A percentile compares a stretch with the other conserved stretches of the same genome.
Conservation (phyloP, 2,113 vertebrate genomes). For the Bambusicola thoracicus region DNA sequence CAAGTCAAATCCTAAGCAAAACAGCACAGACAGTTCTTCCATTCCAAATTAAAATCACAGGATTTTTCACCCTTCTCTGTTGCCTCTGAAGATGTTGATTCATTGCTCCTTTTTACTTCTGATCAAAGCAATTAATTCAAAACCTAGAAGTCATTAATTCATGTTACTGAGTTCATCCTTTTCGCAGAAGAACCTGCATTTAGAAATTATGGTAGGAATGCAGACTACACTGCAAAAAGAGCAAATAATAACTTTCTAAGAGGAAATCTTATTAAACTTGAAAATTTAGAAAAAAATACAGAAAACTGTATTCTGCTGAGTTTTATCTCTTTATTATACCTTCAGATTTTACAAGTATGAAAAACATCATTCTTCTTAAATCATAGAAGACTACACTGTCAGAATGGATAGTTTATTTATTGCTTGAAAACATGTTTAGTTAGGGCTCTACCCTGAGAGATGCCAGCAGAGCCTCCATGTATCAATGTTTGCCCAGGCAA, state of each 20-base stretch:
- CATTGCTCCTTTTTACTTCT: not conserved
- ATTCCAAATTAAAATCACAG: not conserved
- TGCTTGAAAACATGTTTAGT: slow-evolving; percentile 42
- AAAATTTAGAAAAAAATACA: not conserved
- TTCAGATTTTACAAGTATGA: not conserved
- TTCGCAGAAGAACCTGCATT: not conserved
- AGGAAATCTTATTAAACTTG: not conserved
- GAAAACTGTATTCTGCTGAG: not conserved
- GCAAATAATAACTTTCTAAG: not conserved
- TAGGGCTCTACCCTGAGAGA: not conserved
- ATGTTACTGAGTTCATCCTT: not conserved
- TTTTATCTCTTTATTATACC: not conserved
- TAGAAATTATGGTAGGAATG: not conserved
- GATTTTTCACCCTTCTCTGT: not conserved
- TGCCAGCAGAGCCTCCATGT: not conserved
- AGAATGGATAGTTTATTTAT: not conserved
- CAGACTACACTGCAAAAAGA: not conserved
- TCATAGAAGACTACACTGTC: not conserved
- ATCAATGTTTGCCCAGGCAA: slow-evolving; percentile 45
- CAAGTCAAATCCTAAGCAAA: not conserved
- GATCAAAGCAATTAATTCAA: slow-evolving; percentile 15
- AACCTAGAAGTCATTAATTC: not conserved
- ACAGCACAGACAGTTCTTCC: not conserved
- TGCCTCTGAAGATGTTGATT: not conserved
- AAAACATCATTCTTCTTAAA: not conserved